Conservation (phyloP, 2,113 vertebrate species). For the Rhabdornis inornatus region DNA sequence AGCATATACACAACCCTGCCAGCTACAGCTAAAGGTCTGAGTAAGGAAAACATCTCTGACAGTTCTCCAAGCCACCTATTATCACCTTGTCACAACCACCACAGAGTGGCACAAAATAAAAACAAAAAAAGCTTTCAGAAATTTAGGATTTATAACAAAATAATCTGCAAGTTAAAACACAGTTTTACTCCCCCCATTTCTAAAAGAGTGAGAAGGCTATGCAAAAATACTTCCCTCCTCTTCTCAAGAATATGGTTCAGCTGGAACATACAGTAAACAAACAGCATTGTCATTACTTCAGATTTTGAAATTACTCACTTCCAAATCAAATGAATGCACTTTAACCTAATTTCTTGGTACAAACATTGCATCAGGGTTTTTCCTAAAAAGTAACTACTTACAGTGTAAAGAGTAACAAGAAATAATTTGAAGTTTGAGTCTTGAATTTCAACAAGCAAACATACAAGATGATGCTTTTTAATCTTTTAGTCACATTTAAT, state of each 20-base stretch:
- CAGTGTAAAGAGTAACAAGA: background rate
- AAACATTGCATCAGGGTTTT: background rate
- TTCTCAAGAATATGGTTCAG: background rate
- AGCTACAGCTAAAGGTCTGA: background rate
- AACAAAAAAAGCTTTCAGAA: background rate
- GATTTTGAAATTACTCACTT: background rate
- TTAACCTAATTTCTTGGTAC: background rate
- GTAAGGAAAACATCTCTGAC: background rate
- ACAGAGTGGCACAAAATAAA: background rate
- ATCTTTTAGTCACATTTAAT: background rate
- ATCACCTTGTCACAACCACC: background rate
- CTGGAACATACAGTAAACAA: background rate
- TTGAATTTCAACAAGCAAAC: background rate
- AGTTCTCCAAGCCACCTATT: background rate
- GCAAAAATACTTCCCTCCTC: background rate
- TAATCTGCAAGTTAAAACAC: background rate
- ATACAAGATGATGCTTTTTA: background rate
- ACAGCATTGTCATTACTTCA: background rate
- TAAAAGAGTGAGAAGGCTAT: background rate
- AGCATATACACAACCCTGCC: background rate
- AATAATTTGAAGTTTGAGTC: background rate
- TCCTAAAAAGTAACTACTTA: background rate
- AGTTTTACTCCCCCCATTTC: background rate
- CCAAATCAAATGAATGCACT: background rate
- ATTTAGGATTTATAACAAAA: background rate